A percentile compares a stretch with the other conserved stretches of the same genome.
These are phyloP conservation scores for Scylla paramamosain DNA, from an alignment of 1,140 invertebrate species.

Conservation along the genomic window DNA sequence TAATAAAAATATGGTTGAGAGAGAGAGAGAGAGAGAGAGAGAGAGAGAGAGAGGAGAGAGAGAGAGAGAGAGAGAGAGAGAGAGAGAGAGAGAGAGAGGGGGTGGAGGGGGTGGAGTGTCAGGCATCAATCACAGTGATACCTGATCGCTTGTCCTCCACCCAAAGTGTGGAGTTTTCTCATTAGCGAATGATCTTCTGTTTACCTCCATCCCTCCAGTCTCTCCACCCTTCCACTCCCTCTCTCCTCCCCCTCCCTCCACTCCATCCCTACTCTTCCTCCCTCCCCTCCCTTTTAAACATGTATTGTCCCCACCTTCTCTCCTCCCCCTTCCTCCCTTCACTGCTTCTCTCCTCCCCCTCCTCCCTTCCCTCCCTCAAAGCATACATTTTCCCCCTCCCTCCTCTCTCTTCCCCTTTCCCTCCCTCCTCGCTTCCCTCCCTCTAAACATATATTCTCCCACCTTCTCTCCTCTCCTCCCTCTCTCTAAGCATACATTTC, in stretches of 20 bases:
- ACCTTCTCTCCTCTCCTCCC: not conserved
- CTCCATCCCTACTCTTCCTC: not conserved
- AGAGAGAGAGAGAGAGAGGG: not conserved
- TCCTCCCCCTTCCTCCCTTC: not conserved
- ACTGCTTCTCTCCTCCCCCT: not conserved
- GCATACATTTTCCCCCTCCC: not conserved
- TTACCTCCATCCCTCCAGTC: not conserved
- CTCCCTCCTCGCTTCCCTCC: not conserved
- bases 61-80: not conserved
- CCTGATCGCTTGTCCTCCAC: conserved; percentile 46
- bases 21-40: not conserved
- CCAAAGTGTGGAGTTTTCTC: conserved; percentile 64
- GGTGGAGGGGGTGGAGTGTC: conserved; percentile 23
- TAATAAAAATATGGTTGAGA: not conserved
- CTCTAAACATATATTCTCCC: no score
- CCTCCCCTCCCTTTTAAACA: no score
- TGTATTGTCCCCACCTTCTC: not conserved
- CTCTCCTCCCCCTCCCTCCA: not conserved
- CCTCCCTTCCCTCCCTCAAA: not conserved
- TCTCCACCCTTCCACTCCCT: not conserved
- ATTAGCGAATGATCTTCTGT: conserved; percentile 66
- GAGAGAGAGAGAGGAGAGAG: not conserved
- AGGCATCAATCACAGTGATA: conserved; percentile 66
- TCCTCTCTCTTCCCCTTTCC: not conserved
- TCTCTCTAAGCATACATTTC: no score